Evolutionary conservation across 2,888 invertebrate genomes (phyloP).

Genomic region (Drosophila pegasa): DNA sequence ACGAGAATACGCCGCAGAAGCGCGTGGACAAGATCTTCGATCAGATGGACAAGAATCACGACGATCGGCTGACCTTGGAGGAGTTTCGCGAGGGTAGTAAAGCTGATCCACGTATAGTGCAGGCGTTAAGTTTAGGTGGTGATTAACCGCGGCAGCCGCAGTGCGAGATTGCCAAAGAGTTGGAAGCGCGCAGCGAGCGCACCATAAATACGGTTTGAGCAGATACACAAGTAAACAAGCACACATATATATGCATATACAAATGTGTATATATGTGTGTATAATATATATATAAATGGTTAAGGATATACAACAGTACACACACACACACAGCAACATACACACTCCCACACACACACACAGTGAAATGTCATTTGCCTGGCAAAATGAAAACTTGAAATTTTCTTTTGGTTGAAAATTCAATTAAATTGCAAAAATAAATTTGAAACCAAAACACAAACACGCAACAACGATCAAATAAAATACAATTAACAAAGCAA

Average conservation of each 20-base stretch:
- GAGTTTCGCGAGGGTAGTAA: slow-evolving; percentile 99
- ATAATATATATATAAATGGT: slow-evolving; percentile 15
- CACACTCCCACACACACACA: slow-evolving; percentile 17
- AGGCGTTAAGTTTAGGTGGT: slow-evolving; percentile 94
- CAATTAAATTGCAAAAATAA: slow-evolving; percentile 52
- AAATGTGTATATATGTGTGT: not conserved
- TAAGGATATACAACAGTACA: slow-evolving; percentile 30
- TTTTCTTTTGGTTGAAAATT: slow-evolving; percentile 44
- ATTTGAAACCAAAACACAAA: slow-evolving; percentile 24
- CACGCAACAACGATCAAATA: slow-evolving; percentile 15
- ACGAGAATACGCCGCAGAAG: slow-evolving; percentile 97
- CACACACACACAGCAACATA: slow-evolving; percentile 9
- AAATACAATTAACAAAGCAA: slow-evolving; percentile 28
- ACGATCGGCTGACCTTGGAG: slow-evolving; percentile 95
- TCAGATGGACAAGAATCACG: slow-evolving; percentile 99
- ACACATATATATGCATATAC: slow-evolving; percentile 3
- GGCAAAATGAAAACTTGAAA: slow-evolving; percentile 26
- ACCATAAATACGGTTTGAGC: slow-evolving; percentile 45
- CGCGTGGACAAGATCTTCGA: slow-evolving; percentile 99
- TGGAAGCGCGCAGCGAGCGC: slow-evolving; percentile 46
- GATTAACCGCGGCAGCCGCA: slow-evolving; percentile 92
- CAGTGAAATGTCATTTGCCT: slow-evolving; percentile 42
- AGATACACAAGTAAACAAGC: slow-evolving; percentile 3
- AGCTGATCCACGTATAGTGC: slow-evolving; percentile 98
- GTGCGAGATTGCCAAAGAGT: slow-evolving; percentile 90